These are phyloP conservation scores for Heterodera schachtii DNA, from an alignment of 1,140 invertebrate species.

Conservation along the genomic window DNA sequence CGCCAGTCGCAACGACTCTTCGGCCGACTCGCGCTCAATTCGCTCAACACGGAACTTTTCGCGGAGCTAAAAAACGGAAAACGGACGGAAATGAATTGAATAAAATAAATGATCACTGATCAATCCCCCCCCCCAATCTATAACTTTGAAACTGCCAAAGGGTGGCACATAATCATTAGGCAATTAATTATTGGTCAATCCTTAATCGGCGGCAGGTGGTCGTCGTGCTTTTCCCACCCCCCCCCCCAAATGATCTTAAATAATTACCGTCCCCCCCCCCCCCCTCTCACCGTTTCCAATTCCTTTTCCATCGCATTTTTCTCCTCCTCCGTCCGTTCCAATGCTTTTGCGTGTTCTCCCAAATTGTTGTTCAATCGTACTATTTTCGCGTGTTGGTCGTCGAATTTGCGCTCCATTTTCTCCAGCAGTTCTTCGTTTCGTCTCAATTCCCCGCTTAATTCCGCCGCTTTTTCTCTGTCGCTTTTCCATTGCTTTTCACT, in stretches of 20 bases:
- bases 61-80: slow-evolving; percentile 23
- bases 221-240: not conserved
- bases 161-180: not conserved
- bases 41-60: slow-evolving; percentile 28
- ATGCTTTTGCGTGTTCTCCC: slow-evolving; percentile 46
- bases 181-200: no score
- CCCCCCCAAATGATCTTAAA: not conserved
- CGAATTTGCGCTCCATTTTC: slow-evolving; percentile 57
- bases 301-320: slow-evolving; percentile 41
- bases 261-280: not conserved
- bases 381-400: slow-evolving; percentile 60
- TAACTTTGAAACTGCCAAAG: no score
- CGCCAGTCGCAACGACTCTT: slow-evolving; percentile 27
- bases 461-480: slow-evolving; percentile 35
- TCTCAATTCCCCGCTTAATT: slow-evolving; percentile 49
- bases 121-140: no score
- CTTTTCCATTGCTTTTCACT: slow-evolving; percentile 30
- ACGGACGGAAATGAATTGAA: no score
- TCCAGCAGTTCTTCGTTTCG: slow-evolving; percentile 57
- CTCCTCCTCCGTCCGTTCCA: slow-evolving; percentile 51
- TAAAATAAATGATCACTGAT: no score
- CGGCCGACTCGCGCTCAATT: slow-evolving; percentile 30
- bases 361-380: slow-evolving; percentile 54
- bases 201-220: not conserved
- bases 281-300: slow-evolving; percentile 32